Evolutionary conservation across 37 sponge, comb jelly and placozoan species (phyloP).

Genomic region (Crambe crambe): DNA sequence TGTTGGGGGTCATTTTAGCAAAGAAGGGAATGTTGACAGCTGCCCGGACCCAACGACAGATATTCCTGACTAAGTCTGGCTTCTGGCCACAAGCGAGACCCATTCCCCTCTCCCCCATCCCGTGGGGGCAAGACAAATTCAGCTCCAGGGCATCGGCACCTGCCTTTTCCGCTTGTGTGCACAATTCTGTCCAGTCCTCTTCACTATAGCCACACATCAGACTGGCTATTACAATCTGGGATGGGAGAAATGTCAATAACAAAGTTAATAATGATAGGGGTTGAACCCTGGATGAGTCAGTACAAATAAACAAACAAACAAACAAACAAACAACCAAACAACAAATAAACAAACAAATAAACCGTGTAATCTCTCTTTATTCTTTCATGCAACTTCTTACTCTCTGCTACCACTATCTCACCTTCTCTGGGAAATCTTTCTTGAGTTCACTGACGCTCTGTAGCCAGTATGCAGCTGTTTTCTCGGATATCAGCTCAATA

Average conservation of each 20-base stretch:
- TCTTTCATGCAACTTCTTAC: too few species aligned
- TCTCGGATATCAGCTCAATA: constrained; percentile 95
- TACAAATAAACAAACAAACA: too few species aligned
- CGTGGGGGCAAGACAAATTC: constrained; percentile 97
- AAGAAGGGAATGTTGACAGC: constrained; percentile 93
- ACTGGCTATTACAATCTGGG: constrained; percentile 94
- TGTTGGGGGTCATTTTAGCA: constrained; percentile 84
- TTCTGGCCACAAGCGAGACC: constrained; percentile 97
- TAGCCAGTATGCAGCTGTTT: constrained; percentile 96
- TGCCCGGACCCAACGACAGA: constrained; percentile 90
- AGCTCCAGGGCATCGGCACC: constrained; percentile 97
- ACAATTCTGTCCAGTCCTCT: constrained; percentile 87
- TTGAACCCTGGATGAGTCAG: too few species aligned
- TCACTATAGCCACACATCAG: constrained; percentile 90
- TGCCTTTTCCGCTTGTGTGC: constrained; percentile 75
- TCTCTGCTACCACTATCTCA: too few species aligned
- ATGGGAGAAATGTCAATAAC: not conserved
- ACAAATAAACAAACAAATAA: too few species aligned
- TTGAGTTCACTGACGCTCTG: constrained; percentile 89
- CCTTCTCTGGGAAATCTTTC: constrained; percentile 87
- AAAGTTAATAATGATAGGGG: too few species aligned
- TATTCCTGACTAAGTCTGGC: constrained; percentile 82
- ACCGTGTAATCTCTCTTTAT: too few species aligned
- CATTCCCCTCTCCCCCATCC: constrained; percentile 98
- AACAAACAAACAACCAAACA: too few species aligned